Conservation (phyloP, 30 jellyfish, hydroid and myxozoan genomes). For the Euphysa ruthae region DNA sequence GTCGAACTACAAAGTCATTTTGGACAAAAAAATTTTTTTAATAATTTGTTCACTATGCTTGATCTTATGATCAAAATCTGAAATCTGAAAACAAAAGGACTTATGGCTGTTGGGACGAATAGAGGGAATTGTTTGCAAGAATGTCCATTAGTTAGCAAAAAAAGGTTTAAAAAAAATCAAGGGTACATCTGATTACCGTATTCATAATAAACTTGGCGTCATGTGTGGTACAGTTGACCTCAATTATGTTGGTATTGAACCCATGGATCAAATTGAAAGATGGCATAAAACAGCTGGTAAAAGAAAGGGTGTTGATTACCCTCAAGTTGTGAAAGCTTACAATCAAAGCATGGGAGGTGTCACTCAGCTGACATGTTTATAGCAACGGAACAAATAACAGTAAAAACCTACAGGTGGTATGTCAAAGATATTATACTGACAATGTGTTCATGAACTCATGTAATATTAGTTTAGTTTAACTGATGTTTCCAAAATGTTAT, state of each 20-base stretch:
- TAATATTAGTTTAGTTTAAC: too few species aligned
- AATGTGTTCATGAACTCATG: too few species aligned
- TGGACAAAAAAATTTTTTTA: slow-evolving; percentile 34
- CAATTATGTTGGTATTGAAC: slow-evolving; percentile 39
- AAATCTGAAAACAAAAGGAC: slow-evolving; percentile 14
- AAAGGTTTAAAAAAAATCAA: slow-evolving; percentile 13
- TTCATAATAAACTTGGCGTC: slow-evolving; percentile 31
- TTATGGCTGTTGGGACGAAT: slow-evolving; percentile 37
- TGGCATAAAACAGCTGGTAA: slow-evolving; percentile 31
- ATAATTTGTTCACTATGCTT: slow-evolving; percentile 43
- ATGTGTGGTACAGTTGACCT: slow-evolving; percentile 30
- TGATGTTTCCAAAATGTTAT: too few species aligned
- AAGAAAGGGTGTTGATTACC: slow-evolving; percentile 26
- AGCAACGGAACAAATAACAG: slow-evolving; percentile 37
- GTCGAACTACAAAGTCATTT: slow-evolving; percentile 13
- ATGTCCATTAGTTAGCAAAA: slow-evolving; percentile 33
- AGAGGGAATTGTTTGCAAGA: slow-evolving; percentile 41
- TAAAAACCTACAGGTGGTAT: slow-evolving; percentile 54
- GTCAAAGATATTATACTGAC: too few species aligned
- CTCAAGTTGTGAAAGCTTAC: slow-evolving; percentile 27
- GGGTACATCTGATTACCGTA: background rate
- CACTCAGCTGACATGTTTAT: slow-evolving; percentile 53
- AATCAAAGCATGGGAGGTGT: slow-evolving; percentile 64
- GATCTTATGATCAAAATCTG: slow-evolving; percentile 29
- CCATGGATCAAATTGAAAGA: slow-evolving; percentile 30